These are phyloP conservation scores for Willisornis vidua DNA, from an alignment of 2,113 vertebrate species.

Conservation along the genomic window DNA sequence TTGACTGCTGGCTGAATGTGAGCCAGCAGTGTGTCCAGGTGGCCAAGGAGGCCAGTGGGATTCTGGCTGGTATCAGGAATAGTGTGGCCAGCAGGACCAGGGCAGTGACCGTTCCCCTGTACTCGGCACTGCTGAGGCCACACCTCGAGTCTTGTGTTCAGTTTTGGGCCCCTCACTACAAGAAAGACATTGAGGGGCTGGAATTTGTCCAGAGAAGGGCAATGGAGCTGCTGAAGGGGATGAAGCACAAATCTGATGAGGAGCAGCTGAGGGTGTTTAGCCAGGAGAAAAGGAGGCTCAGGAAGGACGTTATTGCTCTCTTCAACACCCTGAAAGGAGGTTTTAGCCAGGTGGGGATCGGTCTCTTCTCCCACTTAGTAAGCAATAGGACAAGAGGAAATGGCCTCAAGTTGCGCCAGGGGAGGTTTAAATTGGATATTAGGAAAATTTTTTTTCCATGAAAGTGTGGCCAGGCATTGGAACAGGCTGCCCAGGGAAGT, in stretches of 20 bases:
- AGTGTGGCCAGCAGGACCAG: background rate
- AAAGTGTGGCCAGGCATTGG: background rate
- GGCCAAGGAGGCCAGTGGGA: background rate
- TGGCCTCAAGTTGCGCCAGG: background rate
- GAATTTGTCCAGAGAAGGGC: background rate
- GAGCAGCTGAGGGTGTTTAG: background rate
- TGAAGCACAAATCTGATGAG: background rate
- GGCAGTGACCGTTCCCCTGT: background rate
- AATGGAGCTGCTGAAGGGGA: background rate
- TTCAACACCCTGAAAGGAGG: background rate
- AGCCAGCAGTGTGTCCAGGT: background rate
- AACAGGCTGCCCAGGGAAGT: background rate
- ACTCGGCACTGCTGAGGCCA: background rate
- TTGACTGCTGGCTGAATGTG: background rate
- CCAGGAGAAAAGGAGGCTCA: background rate
- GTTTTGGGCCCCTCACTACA: background rate
- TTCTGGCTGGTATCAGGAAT: background rate
- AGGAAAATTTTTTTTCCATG: background rate
- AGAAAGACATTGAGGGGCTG: background rate
- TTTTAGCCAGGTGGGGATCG: background rate
- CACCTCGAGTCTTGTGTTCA: background rate
- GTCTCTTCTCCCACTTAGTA: background rate
- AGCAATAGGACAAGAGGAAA: background rate
- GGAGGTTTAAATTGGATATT: background rate
- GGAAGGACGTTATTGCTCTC: background rate